phyloP scores from a whole-genome alignment of 2,797 vertebrate species.

The Poecilia velifera region DNA sequence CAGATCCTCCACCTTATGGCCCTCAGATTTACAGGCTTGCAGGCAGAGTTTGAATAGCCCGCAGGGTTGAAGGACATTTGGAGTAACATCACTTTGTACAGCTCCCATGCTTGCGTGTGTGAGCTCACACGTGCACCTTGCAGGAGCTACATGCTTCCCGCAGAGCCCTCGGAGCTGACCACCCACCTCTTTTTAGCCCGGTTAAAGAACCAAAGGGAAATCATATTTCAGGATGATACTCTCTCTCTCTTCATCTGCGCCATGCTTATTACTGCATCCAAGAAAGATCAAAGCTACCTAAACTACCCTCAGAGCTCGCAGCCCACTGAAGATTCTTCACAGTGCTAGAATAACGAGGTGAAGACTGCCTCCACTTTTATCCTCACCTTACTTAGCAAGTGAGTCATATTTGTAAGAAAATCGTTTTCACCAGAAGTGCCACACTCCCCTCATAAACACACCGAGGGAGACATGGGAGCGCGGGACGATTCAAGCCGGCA shows the following conservation, averaged over 20 bases:
- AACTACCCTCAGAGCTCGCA: constrained; percentile 69
- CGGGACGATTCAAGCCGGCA: constrained; percentile 36
- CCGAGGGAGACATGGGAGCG: constrained; percentile 24
- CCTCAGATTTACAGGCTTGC: constrained; percentile 30
- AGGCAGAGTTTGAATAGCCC: constrained; percentile 39
- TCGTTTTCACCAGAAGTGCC: constrained; percentile 49
- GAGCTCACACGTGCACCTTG: constrained; percentile 41
- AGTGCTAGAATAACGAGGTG: constrained; percentile 71
- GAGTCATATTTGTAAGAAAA: constrained; percentile 68
- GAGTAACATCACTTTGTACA: constrained; percentile 50
- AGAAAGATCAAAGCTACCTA: constrained; percentile 80
- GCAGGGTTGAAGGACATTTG: constrained; percentile 45
- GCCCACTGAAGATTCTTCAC: constrained; percentile 71
- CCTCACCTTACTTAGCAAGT: constrained; percentile 67
- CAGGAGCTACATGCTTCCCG: constrained; percentile 45
- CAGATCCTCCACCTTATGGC: constrained; percentile 28
- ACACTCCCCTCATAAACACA: constrained; percentile 35
- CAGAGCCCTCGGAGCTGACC: constrained; percentile 67
- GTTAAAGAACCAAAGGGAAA: constrained; percentile 72
- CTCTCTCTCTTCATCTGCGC: constrained; percentile 69
- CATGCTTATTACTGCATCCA: constrained; percentile 72
- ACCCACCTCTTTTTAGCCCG: constrained; percentile 69
- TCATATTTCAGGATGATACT: constrained; percentile 68
- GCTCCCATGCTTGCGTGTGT: constrained; percentile 24
- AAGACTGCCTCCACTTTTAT: constrained; percentile 74